Evolutionary conservation across 1,140 invertebrate species (phyloP).

Genomic region (Battus philenor): DNA sequence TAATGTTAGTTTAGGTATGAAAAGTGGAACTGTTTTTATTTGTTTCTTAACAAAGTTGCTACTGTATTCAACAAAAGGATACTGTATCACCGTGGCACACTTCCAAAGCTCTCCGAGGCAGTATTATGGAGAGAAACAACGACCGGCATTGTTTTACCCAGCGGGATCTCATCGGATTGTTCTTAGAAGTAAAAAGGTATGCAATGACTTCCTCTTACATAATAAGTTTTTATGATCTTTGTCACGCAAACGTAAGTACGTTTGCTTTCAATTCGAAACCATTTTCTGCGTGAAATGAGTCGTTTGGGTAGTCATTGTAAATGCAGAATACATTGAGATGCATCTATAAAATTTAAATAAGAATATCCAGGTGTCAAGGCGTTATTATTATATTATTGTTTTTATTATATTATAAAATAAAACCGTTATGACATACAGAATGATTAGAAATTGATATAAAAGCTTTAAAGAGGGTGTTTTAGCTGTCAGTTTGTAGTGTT

Average conservation of each 20-base stretch:
- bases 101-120: conserved; percentile 27
- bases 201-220: conserved; percentile 13
- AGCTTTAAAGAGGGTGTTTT: no score
- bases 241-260: conserved; percentile 10
- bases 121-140: conserved; percentile 26
- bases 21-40: conserved; percentile 21
- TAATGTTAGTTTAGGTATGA: no score
- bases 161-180: conserved; percentile 38
- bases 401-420: no score
- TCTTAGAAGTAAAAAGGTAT: conserved; percentile 49
- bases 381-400: no score
- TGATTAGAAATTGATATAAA: no score
- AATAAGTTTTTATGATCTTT: conserved; percentile 16
- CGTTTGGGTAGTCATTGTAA: conserved; percentile 9
- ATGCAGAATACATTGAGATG: no score
- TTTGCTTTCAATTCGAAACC: conserved; percentile 13
- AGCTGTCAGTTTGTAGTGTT: no score
- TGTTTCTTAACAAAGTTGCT: conserved; percentile 31
- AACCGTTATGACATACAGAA: no score
- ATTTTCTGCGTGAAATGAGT: conserved; percentile 14
- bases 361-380: no score
- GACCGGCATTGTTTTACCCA: conserved; percentile 45
- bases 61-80: conserved; percentile 33
- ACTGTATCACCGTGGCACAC: conserved; percentile 31
- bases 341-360: no score